Conservation (phyloP, 2,888 invertebrate genomes). For the Busseola fusca region DNA sequence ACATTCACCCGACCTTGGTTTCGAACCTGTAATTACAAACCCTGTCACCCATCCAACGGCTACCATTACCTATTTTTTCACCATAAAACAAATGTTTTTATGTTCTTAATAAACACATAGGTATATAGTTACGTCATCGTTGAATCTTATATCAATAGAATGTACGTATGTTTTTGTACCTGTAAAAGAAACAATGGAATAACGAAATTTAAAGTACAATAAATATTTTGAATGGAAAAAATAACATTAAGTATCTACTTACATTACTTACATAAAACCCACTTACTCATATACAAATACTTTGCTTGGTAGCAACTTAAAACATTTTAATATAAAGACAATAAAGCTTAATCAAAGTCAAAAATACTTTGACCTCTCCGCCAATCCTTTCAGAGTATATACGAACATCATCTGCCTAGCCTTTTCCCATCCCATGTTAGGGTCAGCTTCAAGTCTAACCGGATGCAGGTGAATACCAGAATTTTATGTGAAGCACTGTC, state of each 20-base stretch:
- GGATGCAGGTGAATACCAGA: not conserved
- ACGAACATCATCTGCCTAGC: constrained; percentile 12
- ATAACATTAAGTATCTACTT: too few relatives aligned
- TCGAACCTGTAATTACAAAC: constrained; percentile 1
- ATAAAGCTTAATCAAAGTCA: not conserved
- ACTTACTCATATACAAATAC: constrained; percentile 1
- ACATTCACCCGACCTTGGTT: constrained; percentile 9
- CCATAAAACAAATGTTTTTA: constrained; percentile 7
- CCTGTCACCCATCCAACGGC: constrained; percentile 16
- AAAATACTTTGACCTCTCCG: constrained; percentile 18
- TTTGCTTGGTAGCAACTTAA: not conserved
- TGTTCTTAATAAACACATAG: not conserved
- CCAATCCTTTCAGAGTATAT: constrained; percentile 35
- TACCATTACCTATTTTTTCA: not conserved
- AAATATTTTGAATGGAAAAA: not conserved
- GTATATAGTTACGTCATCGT: not conserved
- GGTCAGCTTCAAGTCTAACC: not conserved
- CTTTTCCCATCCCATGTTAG: not conserved
- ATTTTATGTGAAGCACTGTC: not conserved
- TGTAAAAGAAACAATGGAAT: not conserved
- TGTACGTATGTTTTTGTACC: not conserved
- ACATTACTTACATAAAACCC: not conserved
- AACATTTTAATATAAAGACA: constrained; percentile 1
- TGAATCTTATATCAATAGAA: not conserved
- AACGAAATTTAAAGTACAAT: not conserved